These are phyloP conservation scores for Dendrocopos noguchii DNA, from an alignment of 2,113 vertebrate species.

Conservation along the genomic window DNA sequence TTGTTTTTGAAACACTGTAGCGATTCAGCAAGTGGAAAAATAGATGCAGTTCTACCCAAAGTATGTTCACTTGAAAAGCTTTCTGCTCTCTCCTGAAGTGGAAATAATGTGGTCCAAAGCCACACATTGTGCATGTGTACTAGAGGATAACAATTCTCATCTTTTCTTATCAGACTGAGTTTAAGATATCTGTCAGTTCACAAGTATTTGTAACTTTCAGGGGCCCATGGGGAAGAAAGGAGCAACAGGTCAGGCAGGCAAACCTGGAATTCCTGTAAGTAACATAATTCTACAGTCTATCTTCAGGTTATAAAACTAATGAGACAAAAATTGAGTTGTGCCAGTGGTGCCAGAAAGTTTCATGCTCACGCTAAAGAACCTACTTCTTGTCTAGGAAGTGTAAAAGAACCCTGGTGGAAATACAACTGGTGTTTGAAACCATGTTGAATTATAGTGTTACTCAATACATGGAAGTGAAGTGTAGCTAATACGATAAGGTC, in stretches of 20 bases:
- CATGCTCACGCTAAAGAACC: neutral
- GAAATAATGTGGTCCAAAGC: neutral
- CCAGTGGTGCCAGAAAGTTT: neutral
- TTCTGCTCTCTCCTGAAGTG: neutral
- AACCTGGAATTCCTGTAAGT: constrained; percentile 88
- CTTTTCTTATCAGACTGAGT: neutral
- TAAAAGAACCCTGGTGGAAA: neutral
- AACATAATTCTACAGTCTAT: neutral
- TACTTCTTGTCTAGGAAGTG: neutral
- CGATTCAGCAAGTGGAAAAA: neutral
- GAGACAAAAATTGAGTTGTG: neutral
- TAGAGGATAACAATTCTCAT: constrained; percentile 2
- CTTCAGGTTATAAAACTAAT: constrained; percentile 21
- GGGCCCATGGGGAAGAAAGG: constrained; percentile 89
- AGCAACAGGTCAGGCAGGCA: constrained; percentile 82
- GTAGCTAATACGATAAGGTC: neutral
- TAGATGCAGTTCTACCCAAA: neutral
- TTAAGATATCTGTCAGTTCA: constrained; percentile 21
- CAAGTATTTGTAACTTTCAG: constrained; percentile 76
- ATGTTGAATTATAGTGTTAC: neutral
- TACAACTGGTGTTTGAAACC: neutral
- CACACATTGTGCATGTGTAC: neutral
- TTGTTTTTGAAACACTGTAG: neutral
- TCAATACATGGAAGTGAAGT: neutral
- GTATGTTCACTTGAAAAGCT: neutral